Base-by-base conservation (phyloP, 2,113 vertebrate species). In the Terrapene triunguis region DNA sequence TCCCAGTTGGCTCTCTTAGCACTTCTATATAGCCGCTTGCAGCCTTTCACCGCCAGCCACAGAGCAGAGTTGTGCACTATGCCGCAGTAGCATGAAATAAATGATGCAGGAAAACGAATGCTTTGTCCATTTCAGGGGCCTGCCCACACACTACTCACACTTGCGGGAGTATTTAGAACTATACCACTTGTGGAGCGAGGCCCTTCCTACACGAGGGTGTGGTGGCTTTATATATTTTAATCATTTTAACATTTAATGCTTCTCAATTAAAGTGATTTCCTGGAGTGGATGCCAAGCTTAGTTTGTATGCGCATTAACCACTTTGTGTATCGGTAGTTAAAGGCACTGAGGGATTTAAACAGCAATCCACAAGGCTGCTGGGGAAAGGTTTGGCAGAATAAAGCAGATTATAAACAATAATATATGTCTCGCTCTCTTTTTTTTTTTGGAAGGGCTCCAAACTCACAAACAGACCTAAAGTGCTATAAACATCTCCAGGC, bases 351-450 rank as follows among this genome's bases (percentile, higher is more conserved):
- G 99, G 99, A 99, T 99, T 99, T 99, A 98, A 98, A 97, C 98
- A 98, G 98, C 98, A 98, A 99, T 98, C 98, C 94, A 83, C 97
- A 95, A 91, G 97, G 97, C 98, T 98, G 98, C 96, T 96, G 97
- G 98, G 97, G 98, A 97, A 98, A 98, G 98, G 98, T 98, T 98
- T 98, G 98, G 98, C 92, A 95, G 97, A 98, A 98, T 98, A 99
- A 99, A 99, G 99, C 98, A 98, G 99, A 99, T 99, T 99, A 99
- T 98, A 98, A 98, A 98, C 98, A 98, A 98, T 98, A 98, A 98
- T 98, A 98, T 98, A 98, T 98, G 98, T 98, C 98, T 98, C 97
- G 96, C 92, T 95, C 85, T 95, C 90, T 55, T 19, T 42, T 53
- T 27, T 27, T 42, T 97, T 97, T 96, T 98, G 98, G 98, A 98